Base-by-base conservation (phyloP, 2,797 vertebrate species). In the Cetoscarus ocellatus region DNA sequence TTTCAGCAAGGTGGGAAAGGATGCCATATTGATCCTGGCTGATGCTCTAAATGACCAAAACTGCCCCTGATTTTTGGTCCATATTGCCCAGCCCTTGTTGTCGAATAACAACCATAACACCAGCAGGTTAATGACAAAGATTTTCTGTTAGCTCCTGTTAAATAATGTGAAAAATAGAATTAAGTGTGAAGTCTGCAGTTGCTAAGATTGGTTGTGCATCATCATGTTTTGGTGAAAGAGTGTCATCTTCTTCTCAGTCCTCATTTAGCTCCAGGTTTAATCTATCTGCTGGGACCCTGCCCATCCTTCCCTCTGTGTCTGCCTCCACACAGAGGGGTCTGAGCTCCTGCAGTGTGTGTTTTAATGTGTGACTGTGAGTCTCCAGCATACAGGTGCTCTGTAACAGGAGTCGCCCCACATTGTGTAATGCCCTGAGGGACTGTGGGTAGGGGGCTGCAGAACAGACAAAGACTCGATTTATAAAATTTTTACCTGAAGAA, bases 221-320 rank as follows among this genome's bases (percentile, higher is more conserved):
- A 19, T 7, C 39, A 14, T 51, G 27, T 58, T 15, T 49, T 61
- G 63, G 51, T 35, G 59, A 19, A 11, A 10, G 47, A 62, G 36
- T 14, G 35, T 40, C 59, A 59, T 53, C 62, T 45, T 34, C 34
- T 13, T n/a, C 27, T 53, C 49, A 17, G 35, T 36, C 15, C 19
- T 44, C 19, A 13, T 7, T 10, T 13, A 52, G 71, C 15, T 51
- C 9, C 7, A 3, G 44, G 43, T 61, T 69, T 80, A 10, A 55
- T 77, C 50, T 10, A 47, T 61, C 67, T 50, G 15, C 50, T 18
- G 50, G 51, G 19, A 67, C 87, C 86, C 84, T 75, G 57, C 83
- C 89, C 83, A 73, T 92, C 89, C 90, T 90, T 92, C 90, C 90
- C 88, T 90, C 87, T 90, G 91, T 83, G 88, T 91, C 83, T 67